Percentiles rank a stretch among this genome's conserved stretches.
Conservation (phyloP, 2,797 vertebrate genomes). For the Botia almorhae region DNA sequence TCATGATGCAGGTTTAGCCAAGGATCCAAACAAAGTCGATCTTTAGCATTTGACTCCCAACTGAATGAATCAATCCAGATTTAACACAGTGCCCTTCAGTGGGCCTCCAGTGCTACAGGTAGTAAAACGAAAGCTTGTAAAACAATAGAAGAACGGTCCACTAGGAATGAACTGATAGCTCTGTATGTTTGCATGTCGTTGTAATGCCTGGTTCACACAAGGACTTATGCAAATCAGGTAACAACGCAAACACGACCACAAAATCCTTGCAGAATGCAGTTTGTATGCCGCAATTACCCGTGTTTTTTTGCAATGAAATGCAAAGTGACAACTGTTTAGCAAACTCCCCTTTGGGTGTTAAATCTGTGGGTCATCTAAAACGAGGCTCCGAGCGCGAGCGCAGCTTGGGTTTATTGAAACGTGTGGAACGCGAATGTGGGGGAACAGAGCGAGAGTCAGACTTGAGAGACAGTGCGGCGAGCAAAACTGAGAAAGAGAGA, state of each 20-base stretch:
- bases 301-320: not conserved
- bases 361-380: not conserved
- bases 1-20: constrained; percentile 31
- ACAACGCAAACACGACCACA: not conserved
- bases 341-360: not conserved
- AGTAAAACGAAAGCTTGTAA: constrained; percentile 13
- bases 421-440: constrained; percentile 11
- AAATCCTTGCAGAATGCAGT: not conserved
- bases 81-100: constrained; percentile 31
- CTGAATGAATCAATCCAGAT: constrained; percentile 43
- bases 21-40: constrained; percentile 43
- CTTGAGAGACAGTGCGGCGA: constrained; percentile 7
- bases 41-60: constrained; percentile 29
- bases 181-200: not conserved
- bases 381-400: not conserved
- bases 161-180: not conserved
- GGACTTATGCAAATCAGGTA: not conserved
- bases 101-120: constrained; percentile 9
- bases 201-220: not conserved
- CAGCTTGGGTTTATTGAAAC: constrained; percentile 32
- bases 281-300: not conserved
- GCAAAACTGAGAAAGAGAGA: constrained; percentile 27
- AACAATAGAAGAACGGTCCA: not conserved
- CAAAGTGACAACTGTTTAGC: not conserved
- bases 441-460: constrained; percentile 7